Percentiles rank a stretch among this genome's conserved stretches.
These are phyloP conservation scores for Phthorimaea operculella DNA, from an alignment of 1,140 invertebrate genomes.

Conservation along the genomic window DNA sequence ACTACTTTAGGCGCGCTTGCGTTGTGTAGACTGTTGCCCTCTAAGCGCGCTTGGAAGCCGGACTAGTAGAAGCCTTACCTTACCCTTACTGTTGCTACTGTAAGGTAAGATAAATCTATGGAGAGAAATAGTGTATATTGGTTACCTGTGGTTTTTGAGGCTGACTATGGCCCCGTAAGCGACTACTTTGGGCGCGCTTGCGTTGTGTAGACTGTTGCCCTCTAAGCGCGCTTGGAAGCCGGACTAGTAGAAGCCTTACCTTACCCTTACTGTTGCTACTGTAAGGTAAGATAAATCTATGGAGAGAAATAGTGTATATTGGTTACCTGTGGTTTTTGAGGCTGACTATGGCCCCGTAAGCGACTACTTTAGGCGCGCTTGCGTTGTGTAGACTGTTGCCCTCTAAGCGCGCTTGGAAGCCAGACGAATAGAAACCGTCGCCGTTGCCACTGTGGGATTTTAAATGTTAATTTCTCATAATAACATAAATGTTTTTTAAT, in stretches of 20 bases:
- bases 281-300: too few species aligned
- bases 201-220: conserved; percentile 97
- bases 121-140: too few species aligned
- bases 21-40: too few species aligned
- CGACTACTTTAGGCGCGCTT: conserved; percentile 89
- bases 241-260: conserved; percentile 98
- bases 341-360: conserved; percentile 90
- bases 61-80: conserved; percentile 98
- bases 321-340: conserved; percentile 84
- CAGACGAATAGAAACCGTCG: conserved; percentile 97
- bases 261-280: conserved; percentile 95
- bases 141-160: conserved; percentile 84
- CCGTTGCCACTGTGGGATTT: conserved; percentile 82
- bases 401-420: conserved; percentile 92
- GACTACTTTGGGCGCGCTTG: conserved; percentile 89
- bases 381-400: conserved; percentile 98
- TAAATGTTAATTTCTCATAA: too few species aligned
- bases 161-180: conserved; percentile 92
- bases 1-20: too few species aligned
- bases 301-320: too few species aligned
- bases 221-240: conserved; percentile 94
- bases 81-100: conserved; percentile 96
- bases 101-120: too few species aligned
- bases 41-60: too few species aligned
- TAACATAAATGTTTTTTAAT: too few species aligned